Evolutionary conservation across 2,113 vertebrate genomes (phyloP).

Genomic region (Cyphomyrus discorhynchus): DNA sequence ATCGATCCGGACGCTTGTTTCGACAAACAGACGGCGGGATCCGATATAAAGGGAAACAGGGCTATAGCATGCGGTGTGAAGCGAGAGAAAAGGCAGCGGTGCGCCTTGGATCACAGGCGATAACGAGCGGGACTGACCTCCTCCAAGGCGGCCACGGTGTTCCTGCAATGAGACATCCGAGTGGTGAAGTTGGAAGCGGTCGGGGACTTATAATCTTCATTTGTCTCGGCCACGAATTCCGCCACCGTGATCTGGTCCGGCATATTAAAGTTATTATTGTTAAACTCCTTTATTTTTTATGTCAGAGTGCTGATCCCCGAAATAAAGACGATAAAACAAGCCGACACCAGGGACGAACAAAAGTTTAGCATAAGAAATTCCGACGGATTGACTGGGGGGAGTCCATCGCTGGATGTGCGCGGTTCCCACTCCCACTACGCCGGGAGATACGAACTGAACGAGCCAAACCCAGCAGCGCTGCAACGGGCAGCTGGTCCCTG

Average conservation of each 20-base stretch:
- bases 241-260: constrained; percentile 95
- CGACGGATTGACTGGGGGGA: constrained; percentile 27
- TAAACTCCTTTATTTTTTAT: constrained; percentile 29
- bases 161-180: constrained; percentile 91
- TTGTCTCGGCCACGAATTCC: constrained; percentile 96
- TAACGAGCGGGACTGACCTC: constrained; percentile 67
- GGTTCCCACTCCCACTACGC: not conserved
- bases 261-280: constrained; percentile 55
- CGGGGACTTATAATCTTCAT: constrained; percentile 96
- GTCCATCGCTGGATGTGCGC: constrained; percentile 50
- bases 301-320: not conserved
- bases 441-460: not conserved
- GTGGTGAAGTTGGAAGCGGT: constrained; percentile 98
- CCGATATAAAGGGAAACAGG: not conserved
- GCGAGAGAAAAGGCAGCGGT: not conserved
- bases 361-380: constrained; percentile 40
- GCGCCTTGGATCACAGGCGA: too few species aligned
- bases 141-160: constrained; percentile 88
- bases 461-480: not conserved
- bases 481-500: not conserved
- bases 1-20: not conserved
- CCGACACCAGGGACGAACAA: not conserved
- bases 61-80: not conserved
- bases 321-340: not conserved
- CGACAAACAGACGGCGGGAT: not conserved